These are phyloP conservation scores for Odontocolon sp. DNA, from an alignment of 2,888 invertebrate species.

Conservation along the genomic window DNA sequence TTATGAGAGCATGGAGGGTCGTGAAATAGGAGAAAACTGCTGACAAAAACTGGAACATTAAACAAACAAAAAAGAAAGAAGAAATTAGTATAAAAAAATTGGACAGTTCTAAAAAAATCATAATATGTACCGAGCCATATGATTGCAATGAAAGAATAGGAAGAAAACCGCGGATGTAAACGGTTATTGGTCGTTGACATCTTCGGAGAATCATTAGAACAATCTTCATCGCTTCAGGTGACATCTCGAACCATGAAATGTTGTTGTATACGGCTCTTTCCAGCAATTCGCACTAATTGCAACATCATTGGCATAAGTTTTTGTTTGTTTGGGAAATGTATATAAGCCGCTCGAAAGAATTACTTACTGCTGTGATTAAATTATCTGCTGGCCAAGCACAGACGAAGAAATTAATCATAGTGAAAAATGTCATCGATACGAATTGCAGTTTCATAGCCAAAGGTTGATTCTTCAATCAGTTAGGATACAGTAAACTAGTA, in stretches of 20 bases:
- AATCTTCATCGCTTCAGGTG: slow-evolving; percentile 2
- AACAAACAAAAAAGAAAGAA: no score
- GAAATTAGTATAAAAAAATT: not conserved
- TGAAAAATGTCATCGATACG: not conserved
- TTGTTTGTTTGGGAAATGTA: not conserved
- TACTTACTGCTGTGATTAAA: slow-evolving; percentile 45
- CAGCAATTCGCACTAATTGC: not conserved
- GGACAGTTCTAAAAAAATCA: not conserved
- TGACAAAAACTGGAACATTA: no score
- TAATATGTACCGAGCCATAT: slow-evolving; percentile 49
- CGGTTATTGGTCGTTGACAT: slow-evolving; percentile 54
- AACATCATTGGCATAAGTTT: not conserved
- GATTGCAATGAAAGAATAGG: slow-evolving; percentile 58
- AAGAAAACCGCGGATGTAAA: slow-evolving; percentile 53
- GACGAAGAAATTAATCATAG: slow-evolving; percentile 26
- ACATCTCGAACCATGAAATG: not conserved
- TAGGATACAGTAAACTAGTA: not conserved
- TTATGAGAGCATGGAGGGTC: no score
- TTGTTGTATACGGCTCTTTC: not conserved
- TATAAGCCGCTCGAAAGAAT: not conserved
- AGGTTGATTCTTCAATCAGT: slow-evolving; percentile 19
- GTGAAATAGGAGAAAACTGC: no score
- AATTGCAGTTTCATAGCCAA: slow-evolving; percentile 26
- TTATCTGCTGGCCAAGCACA: slow-evolving; percentile 50
- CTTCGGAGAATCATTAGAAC: slow-evolving; percentile 11